phyloP scores from a whole-genome alignment of 1,140 invertebrate species.

The Trypoxylus dichotomus region DNA sequence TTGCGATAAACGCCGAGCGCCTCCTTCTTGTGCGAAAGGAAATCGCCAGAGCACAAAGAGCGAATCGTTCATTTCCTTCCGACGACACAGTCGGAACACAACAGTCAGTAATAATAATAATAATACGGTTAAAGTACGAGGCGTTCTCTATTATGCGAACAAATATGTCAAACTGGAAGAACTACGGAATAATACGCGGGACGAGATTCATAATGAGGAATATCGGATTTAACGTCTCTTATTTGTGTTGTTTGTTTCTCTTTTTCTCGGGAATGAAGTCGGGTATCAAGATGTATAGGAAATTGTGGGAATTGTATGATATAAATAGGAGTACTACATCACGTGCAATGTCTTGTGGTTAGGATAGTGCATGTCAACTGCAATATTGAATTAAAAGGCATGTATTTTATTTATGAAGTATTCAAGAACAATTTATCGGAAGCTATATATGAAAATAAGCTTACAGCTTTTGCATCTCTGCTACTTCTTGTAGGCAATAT shows the following conservation, averaged over 20 bases:
- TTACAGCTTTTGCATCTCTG: too few species aligned
- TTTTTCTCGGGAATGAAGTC: not conserved
- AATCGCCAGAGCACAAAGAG: not conserved
- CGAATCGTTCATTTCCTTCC: not conserved
- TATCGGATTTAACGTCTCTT: not conserved
- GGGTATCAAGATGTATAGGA: not conserved
- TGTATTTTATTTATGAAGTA: too few species aligned
- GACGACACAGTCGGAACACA: not conserved
- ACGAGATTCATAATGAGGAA: not conserved
- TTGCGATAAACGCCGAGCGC: not conserved
- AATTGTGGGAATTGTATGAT: not conserved
- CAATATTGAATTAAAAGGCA: too few species aligned
- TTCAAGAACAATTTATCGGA: too few species aligned
- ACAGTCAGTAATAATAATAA: not conserved
- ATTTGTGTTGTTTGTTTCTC: not conserved
- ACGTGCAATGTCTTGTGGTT: not conserved
- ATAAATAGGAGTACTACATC: not conserved
- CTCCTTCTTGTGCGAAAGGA: not conserved
- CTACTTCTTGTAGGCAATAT: too few species aligned
- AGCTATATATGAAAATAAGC: too few species aligned
- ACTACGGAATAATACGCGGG: not conserved
- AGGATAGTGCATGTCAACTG: too few species aligned
- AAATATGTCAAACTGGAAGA: not conserved
- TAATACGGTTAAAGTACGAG: not conserved
- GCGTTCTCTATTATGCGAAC: not conserved